Conservation (phyloP, 2,888 invertebrate species). For the Elegia similella region DNA sequence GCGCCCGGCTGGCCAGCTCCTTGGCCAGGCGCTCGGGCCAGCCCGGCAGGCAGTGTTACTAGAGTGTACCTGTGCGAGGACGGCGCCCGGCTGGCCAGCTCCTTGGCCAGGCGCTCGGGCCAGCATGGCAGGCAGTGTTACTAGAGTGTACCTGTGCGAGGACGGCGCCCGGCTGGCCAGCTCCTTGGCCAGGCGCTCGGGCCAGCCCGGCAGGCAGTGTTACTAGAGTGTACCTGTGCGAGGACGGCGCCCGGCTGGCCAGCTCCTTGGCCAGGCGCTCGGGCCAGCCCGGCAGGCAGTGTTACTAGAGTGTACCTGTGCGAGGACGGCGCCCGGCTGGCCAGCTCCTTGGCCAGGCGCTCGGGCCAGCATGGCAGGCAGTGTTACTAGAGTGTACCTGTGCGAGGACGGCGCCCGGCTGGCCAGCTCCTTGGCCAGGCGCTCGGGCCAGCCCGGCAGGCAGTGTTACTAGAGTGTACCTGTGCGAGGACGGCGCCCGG, state of each 20-base stretch:
- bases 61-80: constrained; percentile 82
- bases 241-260: constrained; percentile 85
- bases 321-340: constrained; percentile 85
- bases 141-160: constrained; percentile 71
- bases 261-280: constrained; percentile 89
- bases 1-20: constrained; percentile 81
- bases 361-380: constrained; percentile 92
- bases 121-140: constrained; percentile 85
- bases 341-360: constrained; percentile 85
- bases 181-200: constrained; percentile 90
- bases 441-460: constrained; percentile 93
- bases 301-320: constrained; percentile 71
- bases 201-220: constrained; percentile 86
- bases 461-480: constrained; percentile 72
- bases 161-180: constrained; percentile 86
- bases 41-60: constrained; percentile 77
- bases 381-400: constrained; percentile 71
- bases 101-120: constrained; percentile 91
- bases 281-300: constrained; percentile 88
- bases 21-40: constrained; percentile 94
- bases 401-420: constrained; percentile 85
- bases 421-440: constrained; percentile 84
- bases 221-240: constrained; percentile 71
- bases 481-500: constrained; percentile 85
- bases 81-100: constrained; percentile 83